Conservation (phyloP, 2,888 invertebrate species). For the Pristionchus entomophagus region DNA sequence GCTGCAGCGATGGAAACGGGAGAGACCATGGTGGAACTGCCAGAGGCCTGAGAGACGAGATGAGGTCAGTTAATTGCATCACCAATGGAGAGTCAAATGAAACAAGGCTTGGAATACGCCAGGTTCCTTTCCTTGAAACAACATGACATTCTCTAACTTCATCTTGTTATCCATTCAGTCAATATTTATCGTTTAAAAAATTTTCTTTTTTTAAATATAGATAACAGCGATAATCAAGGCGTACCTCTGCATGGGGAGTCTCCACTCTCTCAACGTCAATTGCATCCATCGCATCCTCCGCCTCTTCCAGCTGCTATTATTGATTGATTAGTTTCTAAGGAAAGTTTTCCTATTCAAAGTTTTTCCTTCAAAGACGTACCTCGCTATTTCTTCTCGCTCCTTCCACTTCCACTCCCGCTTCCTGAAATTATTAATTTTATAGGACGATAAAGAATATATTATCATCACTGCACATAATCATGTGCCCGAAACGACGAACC, state of each 20-base stretch:
- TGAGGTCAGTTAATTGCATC: no score
- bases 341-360: not conserved
- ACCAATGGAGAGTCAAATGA: no score
- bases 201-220: no score
- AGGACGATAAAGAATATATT: no score
- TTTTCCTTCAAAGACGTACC: not conserved
- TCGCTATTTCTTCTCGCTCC: constrained; percentile 34
- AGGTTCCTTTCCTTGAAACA: no score
- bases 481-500: not conserved
- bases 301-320: constrained; percentile 40
- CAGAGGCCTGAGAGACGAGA: not conserved
- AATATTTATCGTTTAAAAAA: no score
- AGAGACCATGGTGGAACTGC: not conserved
- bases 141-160: no score
- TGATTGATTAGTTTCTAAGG: not conserved
- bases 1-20: not conserved
- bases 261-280: constrained; percentile 6
- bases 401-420: not conserved
- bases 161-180: no score
- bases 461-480: not conserved
- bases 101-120: no score
- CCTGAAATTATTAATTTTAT: not conserved
- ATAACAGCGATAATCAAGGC: not conserved
- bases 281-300: constrained; percentile 43
- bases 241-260: constrained; percentile 1